Conservation (phyloP, 2,888 invertebrate genomes). For the Cistogaster globosa region DNA sequence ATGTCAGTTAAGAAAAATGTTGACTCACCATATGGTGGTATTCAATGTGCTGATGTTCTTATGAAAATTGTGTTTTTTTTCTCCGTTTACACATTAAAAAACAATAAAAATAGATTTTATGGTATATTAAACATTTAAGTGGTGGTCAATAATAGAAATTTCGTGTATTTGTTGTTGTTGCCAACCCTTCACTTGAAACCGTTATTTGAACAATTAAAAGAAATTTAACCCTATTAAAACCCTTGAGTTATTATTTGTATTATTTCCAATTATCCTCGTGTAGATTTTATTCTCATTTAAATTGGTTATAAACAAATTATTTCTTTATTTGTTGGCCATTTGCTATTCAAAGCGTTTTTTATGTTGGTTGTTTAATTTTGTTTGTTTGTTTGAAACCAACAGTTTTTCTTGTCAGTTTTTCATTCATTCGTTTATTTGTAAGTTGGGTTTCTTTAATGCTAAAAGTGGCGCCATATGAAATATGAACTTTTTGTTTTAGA, state of each 20-base stretch:
- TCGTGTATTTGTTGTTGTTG: background rate
- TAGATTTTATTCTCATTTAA: slow-evolving; percentile 58
- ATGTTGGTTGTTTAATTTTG: slow-evolving; percentile 28
- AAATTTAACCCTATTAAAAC: slow-evolving; percentile 52
- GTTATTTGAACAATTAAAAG: slow-evolving; percentile 15
- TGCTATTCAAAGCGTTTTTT: slow-evolving; percentile 14
- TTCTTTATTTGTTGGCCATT: slow-evolving; percentile 58
- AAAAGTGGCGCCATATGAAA: slow-evolving; percentile 68
- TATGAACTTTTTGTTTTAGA: slow-evolving; percentile 49
- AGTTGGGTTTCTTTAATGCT: background rate
- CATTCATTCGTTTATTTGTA: too few relatives aligned
- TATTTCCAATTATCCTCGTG: slow-evolving; percentile 4
- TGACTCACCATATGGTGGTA: slow-evolving; percentile 54
- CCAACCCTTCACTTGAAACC: slow-evolving; percentile 45
- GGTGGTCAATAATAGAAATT: slow-evolving; percentile 48
- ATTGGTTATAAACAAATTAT: slow-evolving; percentile 72
- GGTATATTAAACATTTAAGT: slow-evolving; percentile 60
- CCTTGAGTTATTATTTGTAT: slow-evolving; percentile 4
- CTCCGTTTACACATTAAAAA: slow-evolving; percentile 30
- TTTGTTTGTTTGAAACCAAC: background rate
- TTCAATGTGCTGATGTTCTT: background rate
- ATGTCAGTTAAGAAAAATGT: slow-evolving; percentile 43
- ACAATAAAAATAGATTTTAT: slow-evolving; percentile 38
- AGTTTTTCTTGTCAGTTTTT: too few relatives aligned
- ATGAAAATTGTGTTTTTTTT: background rate